Conservation (phyloP, 2,797 vertebrate species). For the Melanotaenia boesemani region DNA sequence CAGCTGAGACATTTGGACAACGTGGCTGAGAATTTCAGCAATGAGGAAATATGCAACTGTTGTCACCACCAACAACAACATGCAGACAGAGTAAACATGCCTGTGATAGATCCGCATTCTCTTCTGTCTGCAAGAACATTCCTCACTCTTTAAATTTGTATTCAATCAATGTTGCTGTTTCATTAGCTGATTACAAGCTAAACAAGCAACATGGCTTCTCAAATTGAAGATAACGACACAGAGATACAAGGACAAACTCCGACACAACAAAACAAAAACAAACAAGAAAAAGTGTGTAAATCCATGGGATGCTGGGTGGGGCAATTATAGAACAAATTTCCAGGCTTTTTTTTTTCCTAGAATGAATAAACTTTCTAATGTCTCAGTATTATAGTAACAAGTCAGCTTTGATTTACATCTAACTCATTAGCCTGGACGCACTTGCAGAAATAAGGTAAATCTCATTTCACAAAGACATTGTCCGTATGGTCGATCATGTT, state of each 20-base stretch:
- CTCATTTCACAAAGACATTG: no score
- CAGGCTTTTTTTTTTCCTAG: no score
- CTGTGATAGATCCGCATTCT: slow-evolving; percentile 43
- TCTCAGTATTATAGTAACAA: not conserved
- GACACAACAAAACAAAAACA: not conserved
- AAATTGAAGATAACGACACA: slow-evolving; percentile 18
- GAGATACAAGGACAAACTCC: not conserved
- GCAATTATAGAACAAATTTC: not conserved
- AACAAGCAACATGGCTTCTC: slow-evolving; percentile 3
- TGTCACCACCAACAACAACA: not conserved
- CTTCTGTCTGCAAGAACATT: slow-evolving; percentile 29
- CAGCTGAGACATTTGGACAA: slow-evolving; percentile 21
- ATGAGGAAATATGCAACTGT: not conserved
- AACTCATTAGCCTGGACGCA: no score
- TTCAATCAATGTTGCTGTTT: slow-evolving; percentile 18
- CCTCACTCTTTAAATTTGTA: slow-evolving; percentile 8
- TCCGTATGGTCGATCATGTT: no score
- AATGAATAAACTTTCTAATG: no score
- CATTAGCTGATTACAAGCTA: slow-evolving; percentile 20
- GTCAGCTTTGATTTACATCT: not conserved
- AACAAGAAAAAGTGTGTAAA: not conserved
- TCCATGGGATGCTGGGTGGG: not conserved
- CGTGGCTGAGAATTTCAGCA: slow-evolving; percentile 25
- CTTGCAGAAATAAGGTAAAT: no score
- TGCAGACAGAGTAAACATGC: slow-evolving; percentile 43